phyloP scores from a whole-genome alignment of 2,113 vertebrate genomes.

The Tiliqua scincoides region DNA sequence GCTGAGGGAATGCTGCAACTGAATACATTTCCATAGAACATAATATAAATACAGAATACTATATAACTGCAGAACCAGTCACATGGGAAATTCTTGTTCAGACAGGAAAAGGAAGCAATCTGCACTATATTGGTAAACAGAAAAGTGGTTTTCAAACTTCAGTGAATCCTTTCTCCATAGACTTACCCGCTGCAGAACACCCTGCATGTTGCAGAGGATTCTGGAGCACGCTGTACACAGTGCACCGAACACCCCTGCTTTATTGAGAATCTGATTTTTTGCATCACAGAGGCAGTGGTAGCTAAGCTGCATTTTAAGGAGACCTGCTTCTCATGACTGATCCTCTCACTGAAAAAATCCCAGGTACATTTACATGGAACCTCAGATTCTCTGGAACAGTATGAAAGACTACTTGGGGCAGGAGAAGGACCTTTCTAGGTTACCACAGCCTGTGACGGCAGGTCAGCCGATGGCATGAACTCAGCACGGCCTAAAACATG shows the following conservation, averaged over 20 bases:
- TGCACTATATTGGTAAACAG: background rate
- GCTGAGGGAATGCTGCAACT: background rate
- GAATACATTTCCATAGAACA: background rate
- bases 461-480: background rate
- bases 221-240: background rate
- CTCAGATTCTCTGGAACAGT: background rate
- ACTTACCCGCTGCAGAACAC: background rate
- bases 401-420: background rate
- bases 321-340: background rate
- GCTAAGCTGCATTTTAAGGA: background rate
- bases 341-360: background rate
- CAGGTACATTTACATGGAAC: background rate
- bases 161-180: too few relatives aligned
- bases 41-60: background rate
- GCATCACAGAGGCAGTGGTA: background rate
- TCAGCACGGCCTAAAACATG: too few relatives aligned
- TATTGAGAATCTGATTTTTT: too few relatives aligned
- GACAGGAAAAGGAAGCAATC: background rate
- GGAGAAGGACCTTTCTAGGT: background rate
- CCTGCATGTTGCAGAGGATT: background rate
- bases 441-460: background rate
- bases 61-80: too few relatives aligned
- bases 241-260: too few relatives aligned
- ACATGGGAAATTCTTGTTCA: background rate
- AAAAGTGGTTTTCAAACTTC: background rate